These are phyloP conservation scores for Rhodeus uyekii DNA, from an alignment of 2,797 vertebrate species.

Conservation along the genomic window DNA sequence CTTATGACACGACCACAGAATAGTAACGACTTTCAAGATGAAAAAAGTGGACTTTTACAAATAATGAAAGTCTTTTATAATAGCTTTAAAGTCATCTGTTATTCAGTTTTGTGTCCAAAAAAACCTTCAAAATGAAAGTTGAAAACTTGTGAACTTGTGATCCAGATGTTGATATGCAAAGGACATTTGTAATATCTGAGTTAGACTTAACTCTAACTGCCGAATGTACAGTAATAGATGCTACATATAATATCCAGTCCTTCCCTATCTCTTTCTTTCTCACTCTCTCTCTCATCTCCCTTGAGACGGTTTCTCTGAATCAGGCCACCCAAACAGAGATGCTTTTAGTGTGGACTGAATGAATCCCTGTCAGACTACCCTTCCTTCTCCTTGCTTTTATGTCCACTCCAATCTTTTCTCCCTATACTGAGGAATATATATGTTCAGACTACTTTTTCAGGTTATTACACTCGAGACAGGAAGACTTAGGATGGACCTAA, in stretches of 20 bases:
- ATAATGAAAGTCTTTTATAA: background rate
- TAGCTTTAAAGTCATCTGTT: background rate
- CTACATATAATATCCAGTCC: background rate
- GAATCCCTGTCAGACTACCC: conserved; percentile 33
- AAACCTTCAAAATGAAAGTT: background rate
- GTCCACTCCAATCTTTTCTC: conserved; percentile 2
- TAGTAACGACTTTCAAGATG: too few species aligned
- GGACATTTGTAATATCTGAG: background rate
- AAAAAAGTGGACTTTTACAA: background rate
- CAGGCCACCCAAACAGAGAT: conserved; percentile 49
- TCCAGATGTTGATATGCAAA: background rate
- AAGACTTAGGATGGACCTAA: background rate
- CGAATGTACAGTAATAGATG: conserved; percentile 15
- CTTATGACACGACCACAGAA: background rate
- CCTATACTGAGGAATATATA: conserved; percentile 19
- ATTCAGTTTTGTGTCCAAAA: background rate
- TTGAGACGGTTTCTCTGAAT: conserved; percentile 48
- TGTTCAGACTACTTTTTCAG: background rate
- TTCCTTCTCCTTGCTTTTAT: conserved; percentile 29
- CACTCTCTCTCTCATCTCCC: background rate
- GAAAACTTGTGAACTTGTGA: background rate
- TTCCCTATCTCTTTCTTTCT: background rate
- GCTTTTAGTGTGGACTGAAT: conserved; percentile 55
- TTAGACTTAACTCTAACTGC: background rate
- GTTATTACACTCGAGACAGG: background rate